Conservation (phyloP, 2,113 vertebrate species). For the Propithecus coquereli region DNA sequence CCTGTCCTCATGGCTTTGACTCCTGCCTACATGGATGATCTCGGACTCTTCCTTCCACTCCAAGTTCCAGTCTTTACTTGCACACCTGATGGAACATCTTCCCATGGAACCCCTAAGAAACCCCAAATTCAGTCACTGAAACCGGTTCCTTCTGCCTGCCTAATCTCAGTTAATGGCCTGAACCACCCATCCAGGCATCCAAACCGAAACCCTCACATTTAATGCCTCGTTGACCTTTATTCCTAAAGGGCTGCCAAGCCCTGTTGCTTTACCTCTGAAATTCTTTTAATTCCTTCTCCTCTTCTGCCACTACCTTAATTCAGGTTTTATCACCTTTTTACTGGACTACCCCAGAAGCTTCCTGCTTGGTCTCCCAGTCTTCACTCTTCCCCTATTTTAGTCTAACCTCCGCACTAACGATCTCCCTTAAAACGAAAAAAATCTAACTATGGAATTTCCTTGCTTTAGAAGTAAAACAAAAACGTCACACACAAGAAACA, state of each 20-base stretch:
- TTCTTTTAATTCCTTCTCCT: neutral
- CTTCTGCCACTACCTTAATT: neutral
- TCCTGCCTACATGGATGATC: neutral
- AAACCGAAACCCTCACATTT: neutral
- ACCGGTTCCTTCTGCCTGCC: neutral
- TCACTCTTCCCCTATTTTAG: neutral
- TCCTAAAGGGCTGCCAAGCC: neutral
- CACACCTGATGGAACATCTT: neutral
- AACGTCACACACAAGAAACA: constrained; percentile 14
- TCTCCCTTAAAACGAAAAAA: neutral
- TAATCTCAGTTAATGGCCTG: neutral
- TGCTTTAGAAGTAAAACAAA: constrained; percentile 46
- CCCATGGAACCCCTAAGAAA: neutral
- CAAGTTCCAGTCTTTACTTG: neutral
- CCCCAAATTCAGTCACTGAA: neutral
- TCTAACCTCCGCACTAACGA: neutral
- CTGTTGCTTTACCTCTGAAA: neutral
- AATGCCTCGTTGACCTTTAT: neutral
- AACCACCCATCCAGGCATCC: neutral
- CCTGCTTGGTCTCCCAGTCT: neutral
- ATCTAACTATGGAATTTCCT: neutral
- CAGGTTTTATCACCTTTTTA: neutral
- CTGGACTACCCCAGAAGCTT: neutral
- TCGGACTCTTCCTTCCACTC: neutral
- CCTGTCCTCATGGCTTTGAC: neutral